Evolutionary conservation across 2,888 invertebrate genomes (phyloP).

Genomic region (Agrotis exclamationis): DNA sequence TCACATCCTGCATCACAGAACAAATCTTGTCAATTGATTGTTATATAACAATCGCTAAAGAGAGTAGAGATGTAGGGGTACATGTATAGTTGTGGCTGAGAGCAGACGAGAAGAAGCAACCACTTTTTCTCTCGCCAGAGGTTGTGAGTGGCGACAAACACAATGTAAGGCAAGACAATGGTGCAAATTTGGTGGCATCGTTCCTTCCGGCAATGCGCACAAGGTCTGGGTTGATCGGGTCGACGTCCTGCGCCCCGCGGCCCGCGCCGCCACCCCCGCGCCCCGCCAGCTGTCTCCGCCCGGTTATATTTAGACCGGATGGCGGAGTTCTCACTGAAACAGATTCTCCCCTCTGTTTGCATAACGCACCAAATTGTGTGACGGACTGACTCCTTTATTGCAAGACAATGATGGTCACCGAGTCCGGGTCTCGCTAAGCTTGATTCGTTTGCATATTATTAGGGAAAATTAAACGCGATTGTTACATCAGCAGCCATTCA

Average conservation of each 20-base stretch:
- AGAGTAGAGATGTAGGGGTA: conserved; percentile 18
- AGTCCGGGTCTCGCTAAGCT: conserved; percentile 42
- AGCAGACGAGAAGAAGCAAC: background rate
- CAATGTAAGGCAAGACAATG: conserved; percentile 65
- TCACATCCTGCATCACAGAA: conserved; percentile 52
- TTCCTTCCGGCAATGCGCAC: conserved; percentile 81
- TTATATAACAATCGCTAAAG: conserved; percentile 48
- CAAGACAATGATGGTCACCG: conserved; percentile 66
- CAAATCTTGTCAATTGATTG: conserved; percentile 53
- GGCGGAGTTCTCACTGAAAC: conserved; percentile 84
- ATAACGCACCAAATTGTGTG: conserved; percentile 79
- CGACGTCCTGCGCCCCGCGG: conserved; percentile 77
- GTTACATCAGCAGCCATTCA: conserved; percentile 44
- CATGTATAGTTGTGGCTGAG: background rate
- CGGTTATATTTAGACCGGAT: conserved; percentile 88
- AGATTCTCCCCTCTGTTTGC: conserved; percentile 86
- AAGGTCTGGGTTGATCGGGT: conserved; percentile 87
- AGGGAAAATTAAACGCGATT: conserved; percentile 50
- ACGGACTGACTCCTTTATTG: conserved; percentile 73
- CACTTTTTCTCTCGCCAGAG: conserved; percentile 29
- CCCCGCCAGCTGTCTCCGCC: conserved; percentile 81
- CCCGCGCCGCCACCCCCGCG: conserved; percentile 68
- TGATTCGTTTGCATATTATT: conserved; percentile 57
- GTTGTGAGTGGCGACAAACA: conserved; percentile 39
- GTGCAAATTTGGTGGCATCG: conserved; percentile 74